These are phyloP conservation scores for Metridium senile DNA, from an alignment of 92 coral and sea anemone species.

Conservation along the genomic window DNA sequence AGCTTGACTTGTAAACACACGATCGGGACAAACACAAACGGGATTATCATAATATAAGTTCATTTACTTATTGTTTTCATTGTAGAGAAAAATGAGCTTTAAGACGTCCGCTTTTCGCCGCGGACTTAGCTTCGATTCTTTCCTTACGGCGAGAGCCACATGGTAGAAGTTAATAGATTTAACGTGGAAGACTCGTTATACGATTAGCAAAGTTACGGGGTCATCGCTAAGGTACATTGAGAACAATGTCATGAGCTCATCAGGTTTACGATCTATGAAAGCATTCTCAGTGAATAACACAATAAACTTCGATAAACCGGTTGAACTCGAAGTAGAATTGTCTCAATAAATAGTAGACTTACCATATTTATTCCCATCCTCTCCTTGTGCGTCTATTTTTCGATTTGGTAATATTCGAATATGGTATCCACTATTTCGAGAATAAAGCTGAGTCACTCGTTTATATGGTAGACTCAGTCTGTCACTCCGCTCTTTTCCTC, in stretches of 20 bases:
- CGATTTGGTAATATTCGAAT: constrained; percentile 72
- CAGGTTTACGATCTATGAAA: constrained; percentile 14
- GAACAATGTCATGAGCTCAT: constrained; percentile 28
- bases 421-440: constrained; percentile 86
- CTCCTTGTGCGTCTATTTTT: constrained; percentile 83
- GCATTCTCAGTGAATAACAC: constrained; percentile 11
- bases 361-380: constrained; percentile 90
- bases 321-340: background rate
- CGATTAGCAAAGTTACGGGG: constrained; percentile 31
- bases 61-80: constrained; percentile 35
- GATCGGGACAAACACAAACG: constrained; percentile 44
- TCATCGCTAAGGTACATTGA: constrained; percentile 33
- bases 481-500: constrained; percentile 43
- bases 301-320: background rate
- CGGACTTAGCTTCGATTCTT: background rate
- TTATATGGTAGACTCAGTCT: constrained; percentile 65
- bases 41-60: constrained; percentile 53
- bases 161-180: constrained; percentile 20
- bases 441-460: constrained; percentile 89
- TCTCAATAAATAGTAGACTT: constrained; percentile 16
- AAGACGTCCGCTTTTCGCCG: constrained; percentile 19
- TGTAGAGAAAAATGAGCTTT: constrained; percentile 8
- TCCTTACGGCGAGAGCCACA: constrained; percentile 16
- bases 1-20: constrained; percentile 46
- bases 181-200: constrained; percentile 20